Base-by-base conservation (phyloP, 2,113 vertebrate species). In the Odobenus rosmarus region DNA sequence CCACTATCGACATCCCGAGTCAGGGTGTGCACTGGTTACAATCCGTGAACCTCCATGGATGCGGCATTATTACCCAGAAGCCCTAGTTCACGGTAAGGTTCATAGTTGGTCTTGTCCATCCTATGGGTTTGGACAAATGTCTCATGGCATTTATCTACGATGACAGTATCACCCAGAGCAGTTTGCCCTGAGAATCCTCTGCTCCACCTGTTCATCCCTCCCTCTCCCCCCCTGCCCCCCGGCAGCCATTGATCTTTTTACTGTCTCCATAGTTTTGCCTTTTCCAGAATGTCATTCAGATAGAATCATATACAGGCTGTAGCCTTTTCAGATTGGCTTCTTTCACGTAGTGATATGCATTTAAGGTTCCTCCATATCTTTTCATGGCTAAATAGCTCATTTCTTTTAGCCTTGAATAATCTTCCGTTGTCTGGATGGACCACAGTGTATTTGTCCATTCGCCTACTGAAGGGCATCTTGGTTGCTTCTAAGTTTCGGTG, bases 91-190 rank as follows among this genome's bases (percentile, higher is more conserved):
- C 16, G 0, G 10, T 4, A 13, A 9, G 0, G 49, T 0, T 62
- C 69, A 0, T 28, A 28, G 21, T 19, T 0, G 31, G 21, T 16
- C 23, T 0, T 16, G 69, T 11, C 1, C 46, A 0, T 5, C n/a
- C 67, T n/a, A 0, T 16, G 51, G 36, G 62, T 8, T 15, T 80
- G 62, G 51, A 5, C 61, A 24, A 26, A 23, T 1, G 12, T 39
- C 3, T 5, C 4, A 14, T 7, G 62, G 15, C 85, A 0, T 4
- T 26, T 36, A 1, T 5, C 18, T 13, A 5, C n/a, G 42, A 3
- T 71, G 0, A 9, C 5, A 1, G 42, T 12, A 1, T 3, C 39
- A 1, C 0, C 3, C 36, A 2, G 7, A 15, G 24, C 3, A 11
- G 59, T 67, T 23, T 9, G 36, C 39, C 59, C 81, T 46, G 15